Base-by-base conservation (phyloP, 2,888 invertebrate species). In the Pachymerium ferrugineum region DNA sequence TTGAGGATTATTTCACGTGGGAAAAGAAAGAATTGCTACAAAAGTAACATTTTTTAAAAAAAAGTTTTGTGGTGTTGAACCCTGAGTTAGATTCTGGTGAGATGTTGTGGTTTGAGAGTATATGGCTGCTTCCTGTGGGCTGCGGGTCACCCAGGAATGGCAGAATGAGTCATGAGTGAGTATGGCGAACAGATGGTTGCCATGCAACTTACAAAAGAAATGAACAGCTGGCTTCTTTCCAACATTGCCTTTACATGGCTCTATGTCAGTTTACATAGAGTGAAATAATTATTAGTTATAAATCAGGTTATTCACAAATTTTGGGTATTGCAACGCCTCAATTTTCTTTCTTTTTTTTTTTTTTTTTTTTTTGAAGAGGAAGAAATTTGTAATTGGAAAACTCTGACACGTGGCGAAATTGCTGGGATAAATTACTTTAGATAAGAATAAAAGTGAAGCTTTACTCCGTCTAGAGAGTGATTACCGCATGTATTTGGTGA, bases 131-230 rank as follows among this genome's bases (percentile, higher is more conserved):
- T 62, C 62, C 62, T 62, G 62, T 62, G 62, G 62, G 62, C 62
- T 62, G 62, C 62, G 62, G 62, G 62, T 62, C 62, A 62, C 62
- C 62, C 62, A 62, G 62, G 62, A 62, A 62, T 62, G 62, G 62
- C n/a, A 62, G 62, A 25, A 62, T 62, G 62, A 62, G 14, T 62
- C 62, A 62, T 25, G n/a, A 25, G 25, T 12, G 62, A 62, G 28
- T 62, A 62, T 62, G 62, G 62, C 62, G 62, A 28, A 62, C 62
- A 62, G 62, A 62, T 62, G 62, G 62, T 62, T 62, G 62, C 62
- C 62, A 62, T n/a, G 62, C 62, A 62, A 62, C 62, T 62, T 62
- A 25, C 28, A 62, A 62, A 62, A 62, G 62, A 62, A 62, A 62
- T 62, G 62, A 62, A 62, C 62, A 62, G 62, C 62, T 62, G 62